Evolutionary conservation across 2,888 invertebrate species (phyloP).

Genomic region (Calliphora vomitoria): DNA sequence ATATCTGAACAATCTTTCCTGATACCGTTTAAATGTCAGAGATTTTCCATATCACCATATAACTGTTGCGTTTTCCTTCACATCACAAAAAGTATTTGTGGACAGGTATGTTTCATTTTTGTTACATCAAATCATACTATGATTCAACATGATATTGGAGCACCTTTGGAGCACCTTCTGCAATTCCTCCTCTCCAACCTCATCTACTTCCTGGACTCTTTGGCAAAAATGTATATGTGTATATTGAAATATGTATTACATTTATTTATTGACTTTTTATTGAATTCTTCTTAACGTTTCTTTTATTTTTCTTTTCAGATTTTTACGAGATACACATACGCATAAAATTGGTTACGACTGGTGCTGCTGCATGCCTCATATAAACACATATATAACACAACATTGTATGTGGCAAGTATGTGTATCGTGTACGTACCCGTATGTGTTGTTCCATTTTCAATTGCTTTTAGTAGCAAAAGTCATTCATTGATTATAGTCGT

Average conservation of each 20-base stretch:
- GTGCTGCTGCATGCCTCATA: not conserved
- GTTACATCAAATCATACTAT: no score
- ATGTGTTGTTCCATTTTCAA: constrained; percentile 44
- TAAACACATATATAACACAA: not conserved
- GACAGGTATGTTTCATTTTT: not conserved
- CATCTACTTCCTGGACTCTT: not conserved
- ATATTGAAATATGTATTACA: constrained; percentile 51
- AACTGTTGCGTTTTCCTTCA: not conserved
- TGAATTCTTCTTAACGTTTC: constrained; percentile 52
- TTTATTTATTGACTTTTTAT: constrained; percentile 68
- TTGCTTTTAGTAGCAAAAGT: constrained; percentile 59
- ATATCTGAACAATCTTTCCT: no score
- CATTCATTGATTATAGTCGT: constrained; percentile 60
- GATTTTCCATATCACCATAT: not conserved
- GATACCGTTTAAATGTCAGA: no score
- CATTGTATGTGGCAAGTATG: constrained; percentile 28
- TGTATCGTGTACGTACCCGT: constrained; percentile 7
- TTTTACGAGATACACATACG: constrained; percentile 35
- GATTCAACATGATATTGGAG: no score
- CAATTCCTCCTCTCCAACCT: not conserved
- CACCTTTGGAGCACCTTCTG: not conserved
- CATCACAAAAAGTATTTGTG: not conserved
- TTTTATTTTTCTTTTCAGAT: constrained; percentile 21
- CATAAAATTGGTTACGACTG: constrained; percentile 44
- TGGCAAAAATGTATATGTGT: not conserved